Evolutionary conservation across 2,797 vertebrate genomes (phyloP).

Genomic region (Chloroceryle amazona): DNA sequence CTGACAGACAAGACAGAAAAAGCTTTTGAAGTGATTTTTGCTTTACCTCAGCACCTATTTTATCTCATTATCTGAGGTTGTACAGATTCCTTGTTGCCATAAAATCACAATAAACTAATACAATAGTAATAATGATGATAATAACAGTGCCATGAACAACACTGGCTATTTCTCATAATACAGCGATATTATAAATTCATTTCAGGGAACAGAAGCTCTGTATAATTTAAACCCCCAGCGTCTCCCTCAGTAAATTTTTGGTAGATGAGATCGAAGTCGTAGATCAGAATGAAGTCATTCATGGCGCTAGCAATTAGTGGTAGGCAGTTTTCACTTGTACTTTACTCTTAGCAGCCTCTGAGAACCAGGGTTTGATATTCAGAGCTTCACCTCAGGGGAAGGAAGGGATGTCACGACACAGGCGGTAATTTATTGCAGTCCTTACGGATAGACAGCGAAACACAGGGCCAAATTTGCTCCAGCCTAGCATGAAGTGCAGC

Average conservation of each 20-base stretch:
- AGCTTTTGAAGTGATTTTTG: neutral
- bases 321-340: neutral
- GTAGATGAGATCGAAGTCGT: neutral
- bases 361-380: neutral
- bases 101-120: neutral
- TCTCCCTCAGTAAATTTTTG: neutral
- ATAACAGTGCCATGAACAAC: neutral
- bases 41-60: neutral
- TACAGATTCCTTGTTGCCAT: neutral
- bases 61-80: neutral
- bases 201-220: neutral
- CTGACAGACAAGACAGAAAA: neutral
- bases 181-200: neutral
- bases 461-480: neutral
- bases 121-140: neutral
- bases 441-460: neutral
- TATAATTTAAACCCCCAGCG: neutral
- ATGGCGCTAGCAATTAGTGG: neutral
- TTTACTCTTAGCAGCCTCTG: neutral
- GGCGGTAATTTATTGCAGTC: neutral
- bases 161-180: neutral
- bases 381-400: neutral
- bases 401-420: neutral
- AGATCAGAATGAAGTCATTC: neutral
- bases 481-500: neutral